Conservation (phyloP, 1,140 invertebrate genomes). For the Metopolophium dirhodum region DNA sequence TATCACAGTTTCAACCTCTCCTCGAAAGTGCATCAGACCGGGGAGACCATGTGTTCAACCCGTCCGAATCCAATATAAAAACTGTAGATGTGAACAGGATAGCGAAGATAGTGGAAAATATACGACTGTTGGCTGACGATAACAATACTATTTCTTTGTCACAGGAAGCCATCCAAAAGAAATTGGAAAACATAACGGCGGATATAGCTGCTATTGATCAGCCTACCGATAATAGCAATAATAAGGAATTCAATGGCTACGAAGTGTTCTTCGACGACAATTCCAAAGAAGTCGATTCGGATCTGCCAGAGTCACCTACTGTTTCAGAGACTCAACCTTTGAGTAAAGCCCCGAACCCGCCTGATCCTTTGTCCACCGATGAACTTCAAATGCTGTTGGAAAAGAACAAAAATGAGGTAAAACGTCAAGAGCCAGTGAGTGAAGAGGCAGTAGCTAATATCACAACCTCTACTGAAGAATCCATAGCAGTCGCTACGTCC, state of each 20-base stretch:
- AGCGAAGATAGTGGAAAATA: slow-evolving; percentile 64
- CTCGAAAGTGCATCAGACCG: slow-evolving; percentile 40
- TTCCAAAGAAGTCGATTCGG: slow-evolving; percentile 27
- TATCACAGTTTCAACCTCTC: slow-evolving; percentile 56
- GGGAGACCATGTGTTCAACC: slow-evolving; percentile 65
- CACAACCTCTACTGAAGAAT: background rate
- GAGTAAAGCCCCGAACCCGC: slow-evolving; percentile 59
- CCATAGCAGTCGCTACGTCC: slow-evolving; percentile 56
- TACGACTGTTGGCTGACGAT: slow-evolving; percentile 64
- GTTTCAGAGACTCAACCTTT: background rate
- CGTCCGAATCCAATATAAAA: slow-evolving; percentile 61
- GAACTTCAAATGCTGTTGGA: slow-evolving; percentile 63
- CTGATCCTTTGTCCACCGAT: slow-evolving; percentile 64
- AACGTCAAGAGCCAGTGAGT: slow-evolving; percentile 63
- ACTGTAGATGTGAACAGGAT: slow-evolving; percentile 64
- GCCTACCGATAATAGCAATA: background rate
- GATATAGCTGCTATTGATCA: slow-evolving; percentile 60
- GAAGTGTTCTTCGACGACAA: slow-evolving; percentile 52
- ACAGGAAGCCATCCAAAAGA: slow-evolving; percentile 62
- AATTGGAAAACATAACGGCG: slow-evolving; percentile 63
- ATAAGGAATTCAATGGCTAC: background rate
- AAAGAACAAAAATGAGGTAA: slow-evolving; percentile 65
- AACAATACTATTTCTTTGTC: slow-evolving; percentile 59
- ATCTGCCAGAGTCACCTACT: background rate
- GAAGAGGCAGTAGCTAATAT: slow-evolving; percentile 39